phyloP scores from a whole-genome alignment of 2,113 vertebrate species.

The Zeus faber region DNA sequence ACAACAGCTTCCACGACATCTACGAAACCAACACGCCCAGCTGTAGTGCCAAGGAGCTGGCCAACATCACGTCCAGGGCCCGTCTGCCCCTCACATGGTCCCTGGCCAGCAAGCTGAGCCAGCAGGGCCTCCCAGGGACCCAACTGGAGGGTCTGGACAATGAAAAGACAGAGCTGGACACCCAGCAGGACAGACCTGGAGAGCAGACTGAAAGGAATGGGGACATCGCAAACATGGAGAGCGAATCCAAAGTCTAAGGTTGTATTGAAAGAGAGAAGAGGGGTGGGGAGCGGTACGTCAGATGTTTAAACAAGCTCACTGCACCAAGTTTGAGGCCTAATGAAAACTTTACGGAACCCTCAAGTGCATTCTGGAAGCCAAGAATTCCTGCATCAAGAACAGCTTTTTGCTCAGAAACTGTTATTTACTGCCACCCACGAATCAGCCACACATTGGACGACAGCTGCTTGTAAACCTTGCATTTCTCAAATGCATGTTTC shows the following conservation, averaged over 20 bases:
- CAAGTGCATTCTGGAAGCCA: slow-evolving; percentile 48
- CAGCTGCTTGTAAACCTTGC: no score
- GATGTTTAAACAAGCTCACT: no score
- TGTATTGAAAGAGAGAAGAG: neutral
- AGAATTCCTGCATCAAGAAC: slow-evolving; percentile 42
- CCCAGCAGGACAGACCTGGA: slow-evolving; percentile 48
- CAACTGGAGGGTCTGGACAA: slow-evolving; percentile 85
- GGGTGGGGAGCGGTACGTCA: slow-evolving; percentile 10
- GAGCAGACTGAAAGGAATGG: slow-evolving; percentile 84
- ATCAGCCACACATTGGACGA: no score
- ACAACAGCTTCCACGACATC: slow-evolving; percentile 97
- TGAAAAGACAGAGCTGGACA: slow-evolving; percentile 71
- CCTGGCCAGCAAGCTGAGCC: slow-evolving; percentile 90
- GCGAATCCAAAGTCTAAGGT: slow-evolving; percentile 90
- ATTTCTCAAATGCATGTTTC: slow-evolving; percentile 12
- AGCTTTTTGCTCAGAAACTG: slow-evolving; percentile 26
- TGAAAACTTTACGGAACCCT: slow-evolving; percentile 39
- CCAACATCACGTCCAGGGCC: slow-evolving; percentile 79
- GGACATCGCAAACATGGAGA: slow-evolving; percentile 90
- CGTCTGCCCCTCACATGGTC: slow-evolving; percentile 93
- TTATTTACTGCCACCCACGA: slow-evolving; percentile 34
- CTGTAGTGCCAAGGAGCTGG: slow-evolving; percentile 90
- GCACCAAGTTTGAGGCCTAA: no score
- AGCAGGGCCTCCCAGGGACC: slow-evolving; percentile 82
- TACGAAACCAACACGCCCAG: slow-evolving; percentile 94